Evolutionary conservation across 2,888 invertebrate genomes (phyloP).

Genomic region (Eudasyphora cyanicolor): DNA sequence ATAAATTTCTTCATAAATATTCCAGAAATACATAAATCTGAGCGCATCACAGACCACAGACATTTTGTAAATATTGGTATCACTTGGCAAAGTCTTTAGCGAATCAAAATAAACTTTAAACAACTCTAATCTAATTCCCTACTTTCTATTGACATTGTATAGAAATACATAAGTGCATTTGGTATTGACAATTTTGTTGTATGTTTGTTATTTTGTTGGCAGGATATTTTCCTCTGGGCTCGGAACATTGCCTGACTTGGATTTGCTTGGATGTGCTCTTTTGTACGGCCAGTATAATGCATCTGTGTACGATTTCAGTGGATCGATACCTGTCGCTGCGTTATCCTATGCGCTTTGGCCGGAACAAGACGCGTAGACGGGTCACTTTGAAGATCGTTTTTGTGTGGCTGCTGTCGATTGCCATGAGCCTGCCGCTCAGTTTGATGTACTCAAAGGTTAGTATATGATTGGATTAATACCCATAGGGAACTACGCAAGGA

Average conservation of each 20-base stretch:
- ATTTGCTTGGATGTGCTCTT: slow-evolving; percentile 96
- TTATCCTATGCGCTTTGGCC: slow-evolving; percentile 95
- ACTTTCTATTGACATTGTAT: too few species aligned
- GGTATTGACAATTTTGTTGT: not conserved
- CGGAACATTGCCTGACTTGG: slow-evolving; percentile 95
- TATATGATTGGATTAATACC: not conserved
- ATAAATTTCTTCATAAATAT: too few species aligned
- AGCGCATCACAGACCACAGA: too few species aligned
- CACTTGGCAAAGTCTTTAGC: too few species aligned
- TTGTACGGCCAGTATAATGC: slow-evolving; percentile 98
- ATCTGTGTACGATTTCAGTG: slow-evolving; percentile 97
- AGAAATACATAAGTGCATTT: slow-evolving; percentile 22
- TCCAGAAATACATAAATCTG: too few species aligned
- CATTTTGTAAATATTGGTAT: too few species aligned
- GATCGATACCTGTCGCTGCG: slow-evolving; percentile 95
- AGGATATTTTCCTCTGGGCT: slow-evolving; percentile 91
- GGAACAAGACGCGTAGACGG: slow-evolving; percentile 91
- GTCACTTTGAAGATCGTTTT: slow-evolving; percentile 94
- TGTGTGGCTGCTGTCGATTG: slow-evolving; percentile 95
- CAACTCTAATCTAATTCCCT: too few species aligned
- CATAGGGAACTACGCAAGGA: not conserved
- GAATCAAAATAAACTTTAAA: too few species aligned
- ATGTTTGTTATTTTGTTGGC: slow-evolving; percentile 76
- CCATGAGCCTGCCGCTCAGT: slow-evolving; percentile 94
- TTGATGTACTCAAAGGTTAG: slow-evolving; percentile 93